Evolutionary conservation across 2,888 invertebrate species (phyloP).

Genomic region (Synanthedon andrenaeformis): DNA sequence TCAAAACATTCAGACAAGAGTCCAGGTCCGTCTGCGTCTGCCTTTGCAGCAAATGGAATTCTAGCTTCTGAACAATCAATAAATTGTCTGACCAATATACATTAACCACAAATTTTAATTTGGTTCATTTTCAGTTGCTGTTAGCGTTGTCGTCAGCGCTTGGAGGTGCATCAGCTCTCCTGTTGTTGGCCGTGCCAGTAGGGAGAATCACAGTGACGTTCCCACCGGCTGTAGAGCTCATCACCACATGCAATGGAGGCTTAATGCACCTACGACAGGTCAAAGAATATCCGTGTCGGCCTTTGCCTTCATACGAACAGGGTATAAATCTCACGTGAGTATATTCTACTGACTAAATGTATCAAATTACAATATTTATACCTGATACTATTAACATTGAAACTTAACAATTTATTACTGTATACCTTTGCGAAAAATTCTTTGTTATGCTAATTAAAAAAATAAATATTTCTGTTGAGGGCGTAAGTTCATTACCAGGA

Average conservation of each 20-base stretch:
- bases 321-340: conserved; percentile 62
- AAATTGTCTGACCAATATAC: no score
- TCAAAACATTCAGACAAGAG: no score
- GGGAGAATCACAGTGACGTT: conserved; percentile 76
- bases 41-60: no score
- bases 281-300: conserved; percentile 60
- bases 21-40: no score
- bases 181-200: conserved; percentile 77
- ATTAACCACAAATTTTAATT: no score
- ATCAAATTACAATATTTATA: neutral
- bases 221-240: conserved; percentile 72
- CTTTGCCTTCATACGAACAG: conserved; percentile 52
- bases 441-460: no score
- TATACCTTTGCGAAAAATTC: neutral
- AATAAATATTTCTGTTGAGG: no score
- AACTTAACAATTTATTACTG: neutral
- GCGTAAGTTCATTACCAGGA: no score
- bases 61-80: no score
- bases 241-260: conserved; percentile 60
- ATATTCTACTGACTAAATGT: neutral
- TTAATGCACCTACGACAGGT: conserved; percentile 45
- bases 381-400: neutral
- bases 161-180: conserved; percentile 75
- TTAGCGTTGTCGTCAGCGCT: conserved; percentile 75
- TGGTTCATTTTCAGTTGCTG: conserved; percentile 61